Conservation (phyloP, 2,113 vertebrate genomes). For the Grammomys dolichurus region DNA sequence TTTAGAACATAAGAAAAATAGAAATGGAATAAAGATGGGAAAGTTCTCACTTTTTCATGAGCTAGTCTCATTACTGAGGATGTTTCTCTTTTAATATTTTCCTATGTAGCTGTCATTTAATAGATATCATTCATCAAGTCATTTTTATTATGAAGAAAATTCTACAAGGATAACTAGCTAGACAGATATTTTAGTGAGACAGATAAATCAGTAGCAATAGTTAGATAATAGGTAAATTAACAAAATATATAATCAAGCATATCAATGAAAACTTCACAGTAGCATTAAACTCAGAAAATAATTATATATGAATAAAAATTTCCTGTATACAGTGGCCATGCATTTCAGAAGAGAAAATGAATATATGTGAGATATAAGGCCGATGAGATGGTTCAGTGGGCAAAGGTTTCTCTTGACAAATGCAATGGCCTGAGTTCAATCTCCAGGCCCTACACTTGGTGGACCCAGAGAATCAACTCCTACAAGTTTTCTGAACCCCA, state of each 20-base stretch:
- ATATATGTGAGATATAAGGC: neutral
- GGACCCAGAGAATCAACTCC: neutral
- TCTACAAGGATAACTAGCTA: neutral
- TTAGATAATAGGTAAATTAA: conserved; percentile 5
- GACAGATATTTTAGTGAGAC: neutral
- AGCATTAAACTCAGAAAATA: neutral
- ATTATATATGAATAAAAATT: neutral
- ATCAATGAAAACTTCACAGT: neutral
- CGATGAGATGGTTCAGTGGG: neutral
- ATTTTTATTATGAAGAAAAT: neutral
- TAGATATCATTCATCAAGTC: conserved; percentile 23
- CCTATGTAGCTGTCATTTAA: neutral
- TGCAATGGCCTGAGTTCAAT: neutral
- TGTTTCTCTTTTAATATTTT: conserved; percentile 3
- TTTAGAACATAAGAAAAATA: neutral
- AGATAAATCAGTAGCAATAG: neutral
- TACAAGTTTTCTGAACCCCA: neutral
- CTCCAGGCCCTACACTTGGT: neutral
- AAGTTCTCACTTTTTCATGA: neutral
- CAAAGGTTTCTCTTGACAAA: neutral
- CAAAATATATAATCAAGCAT: neutral
- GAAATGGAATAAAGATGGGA: neutral
- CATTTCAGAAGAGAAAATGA: neutral
- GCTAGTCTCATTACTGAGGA: neutral
- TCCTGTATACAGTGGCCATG: neutral